Evolutionary conservation across 37 sponge, comb jelly and placozoan genomes (phyloP), one percentile per base, ranked within the genome.

Genomic region (Ephydatia muelleri): DNA sequence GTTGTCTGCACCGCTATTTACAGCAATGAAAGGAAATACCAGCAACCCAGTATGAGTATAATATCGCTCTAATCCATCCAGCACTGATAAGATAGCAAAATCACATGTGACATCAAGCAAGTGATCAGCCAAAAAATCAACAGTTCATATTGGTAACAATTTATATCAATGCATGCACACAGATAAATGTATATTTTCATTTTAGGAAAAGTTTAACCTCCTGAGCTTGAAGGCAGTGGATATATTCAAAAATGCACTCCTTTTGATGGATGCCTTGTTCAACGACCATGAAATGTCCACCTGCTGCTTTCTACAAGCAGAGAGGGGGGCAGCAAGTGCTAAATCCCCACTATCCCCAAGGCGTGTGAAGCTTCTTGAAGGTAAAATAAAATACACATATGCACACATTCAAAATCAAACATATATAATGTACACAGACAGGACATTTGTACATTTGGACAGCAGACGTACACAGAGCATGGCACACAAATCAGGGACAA

Each of bases 21-120:
- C n/a, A n/a, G n/a, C n/a, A n/a, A n/a, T n/a, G n/a, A n/a, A n/a
- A n/a, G n/a, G n/a, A n/a, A n/a, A n/a, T n/a, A n/a, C n/a, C n/a
- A n/a, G n/a, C n/a, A n/a, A n/a, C n/a, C n/a, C n/a, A n/a, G n/a
- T n/a, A n/a, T n/a, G n/a, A n/a, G n/a, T n/a, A n/a, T n/a, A n/a
- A n/a, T n/a, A n/a, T n/a, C n/a, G n/a, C n/a, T n/a, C n/a, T n/a
- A 57, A 57, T 57, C 57, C 57, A 57, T 57, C 57, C 57, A 57
- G 57, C 57, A 57, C 57, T 57, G 57, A 57, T 57, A 57, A 57
- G 16, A 57, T 57, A 16, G 57, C 57, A 57, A 57, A 57, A 57
- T 57, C 57, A 57, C 57, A 57, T 57, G 57, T 57, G 57, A 57
- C 57, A 57, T 57, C 57, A 57, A 57, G 57, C 19, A 57, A 57